Base-by-base conservation (phyloP, 1,140 invertebrate species). In the Phymorhynchus buccinoides region DNA sequence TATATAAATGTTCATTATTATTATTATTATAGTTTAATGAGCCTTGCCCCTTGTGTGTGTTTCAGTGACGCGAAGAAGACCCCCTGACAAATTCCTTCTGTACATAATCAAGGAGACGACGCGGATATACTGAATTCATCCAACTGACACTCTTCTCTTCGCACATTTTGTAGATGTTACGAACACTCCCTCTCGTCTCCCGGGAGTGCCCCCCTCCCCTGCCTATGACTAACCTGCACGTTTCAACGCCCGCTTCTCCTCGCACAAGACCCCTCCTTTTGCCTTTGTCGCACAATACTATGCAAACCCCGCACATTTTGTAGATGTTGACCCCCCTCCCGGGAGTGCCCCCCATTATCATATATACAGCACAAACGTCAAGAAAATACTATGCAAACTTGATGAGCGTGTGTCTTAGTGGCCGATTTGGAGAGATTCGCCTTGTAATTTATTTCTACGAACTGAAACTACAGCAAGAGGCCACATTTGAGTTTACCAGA, bases 351-450 rank as follows among this genome's bases (percentile, higher is more conserved):
- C n/a, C 32, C 14, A 75, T 27, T 41, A 9, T 68, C 30, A 30
- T 12, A 9, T 22, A 27, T 27, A 27, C 73, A 75, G 68, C 32
- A 32, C 32, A 14, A 41, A 37, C 73, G 41, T 75, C 18, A 37
- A 75, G 73, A 75, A 75, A 75, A 75, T 75, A 75, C 3, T 75
- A 37, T 75, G 18, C 7, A 30, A 75, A 41, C 42, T 75, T 75
- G 37, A 27, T 62, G 56, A 62, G 56, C 37, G 73, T 37, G 37
- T 73, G 68, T 73, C n/a, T n/a, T n/a, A 35, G 30, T 37, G 30
- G 68, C 9, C n/a, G 56, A 27, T 27, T 27, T 71, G 30, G 14
- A 75, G 37, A 35, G n/a, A n/a, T n/a, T 30, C 42, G 73, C 32
- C 16, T 7, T 75, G 73, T 75, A 75, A 71, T 62, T 62, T 62